A percentile compares a stretch with the other conserved stretches of the same genome.
Evolutionary conservation across 2,113 vertebrate genomes (phyloP).

Genomic region (Pedetes capensis): DNA sequence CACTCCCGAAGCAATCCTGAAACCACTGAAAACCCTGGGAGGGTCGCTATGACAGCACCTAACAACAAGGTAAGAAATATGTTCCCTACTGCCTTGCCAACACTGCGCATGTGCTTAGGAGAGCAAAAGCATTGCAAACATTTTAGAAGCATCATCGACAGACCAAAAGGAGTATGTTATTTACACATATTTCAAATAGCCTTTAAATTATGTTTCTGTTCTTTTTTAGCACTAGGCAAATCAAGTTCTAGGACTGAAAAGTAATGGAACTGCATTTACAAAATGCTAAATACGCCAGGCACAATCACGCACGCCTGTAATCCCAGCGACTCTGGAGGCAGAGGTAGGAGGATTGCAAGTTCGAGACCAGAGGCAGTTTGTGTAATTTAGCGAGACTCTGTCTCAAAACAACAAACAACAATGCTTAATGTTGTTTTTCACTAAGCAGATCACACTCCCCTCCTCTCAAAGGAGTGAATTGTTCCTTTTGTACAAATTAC

Average conservation of each 20-base stretch:
- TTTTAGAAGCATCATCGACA: constrained; percentile 41
- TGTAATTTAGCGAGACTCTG: no score
- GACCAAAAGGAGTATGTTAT: constrained; percentile 10
- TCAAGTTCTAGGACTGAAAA: constrained; percentile 40
- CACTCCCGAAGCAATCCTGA: no score
- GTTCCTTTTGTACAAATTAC: constrained; percentile 44
- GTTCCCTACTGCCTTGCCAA: constrained; percentile 4
- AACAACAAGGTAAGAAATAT: not conserved
- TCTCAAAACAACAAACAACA: no score
- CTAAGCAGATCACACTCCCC: not conserved
- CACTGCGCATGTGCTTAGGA: not conserved
- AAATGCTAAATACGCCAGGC: no score
- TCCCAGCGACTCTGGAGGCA: no score
- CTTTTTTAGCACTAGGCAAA: not conserved
- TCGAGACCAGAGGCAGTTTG: no score
- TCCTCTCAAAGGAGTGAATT: constrained; percentile 18
- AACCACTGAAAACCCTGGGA: no score
- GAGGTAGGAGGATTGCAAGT: no score
- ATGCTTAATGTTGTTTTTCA: constrained; percentile 36
- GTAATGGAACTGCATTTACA: constrained; percentile 25
- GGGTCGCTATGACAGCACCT: no score
- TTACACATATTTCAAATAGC: constrained; percentile 50
- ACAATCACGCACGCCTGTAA: no score
- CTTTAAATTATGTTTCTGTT: constrained; percentile 23
- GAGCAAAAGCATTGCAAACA: constrained; percentile 21